phyloP scores from a whole-genome alignment of 2,113 vertebrate species.

The Macquaria ambigua region DNA sequence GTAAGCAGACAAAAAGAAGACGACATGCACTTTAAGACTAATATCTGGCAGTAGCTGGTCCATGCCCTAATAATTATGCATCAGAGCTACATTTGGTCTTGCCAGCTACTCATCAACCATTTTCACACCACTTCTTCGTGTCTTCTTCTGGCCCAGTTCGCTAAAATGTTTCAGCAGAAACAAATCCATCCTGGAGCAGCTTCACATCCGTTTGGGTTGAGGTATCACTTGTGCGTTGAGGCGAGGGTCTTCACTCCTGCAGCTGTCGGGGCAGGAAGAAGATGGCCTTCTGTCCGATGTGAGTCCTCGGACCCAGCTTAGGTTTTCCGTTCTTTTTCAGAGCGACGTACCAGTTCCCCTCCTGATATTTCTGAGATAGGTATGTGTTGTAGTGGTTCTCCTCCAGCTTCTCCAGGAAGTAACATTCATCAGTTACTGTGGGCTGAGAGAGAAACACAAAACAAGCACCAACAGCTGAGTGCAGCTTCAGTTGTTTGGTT shows the following conservation, averaged over 20 bases:
- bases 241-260: slow-evolving; percentile 58
- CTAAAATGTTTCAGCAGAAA: not conserved
- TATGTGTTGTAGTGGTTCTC: slow-evolving; percentile 98
- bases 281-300: slow-evolving; percentile 93
- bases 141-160: not conserved
- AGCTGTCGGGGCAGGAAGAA: slow-evolving; percentile 92
- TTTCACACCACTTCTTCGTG: not conserved
- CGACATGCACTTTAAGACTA: too few species aligned
- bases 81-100: not conserved
- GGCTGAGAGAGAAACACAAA: slow-evolving; percentile 79
- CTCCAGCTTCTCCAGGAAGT: slow-evolving; percentile 92
- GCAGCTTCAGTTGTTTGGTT: not conserved
- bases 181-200: not conserved
- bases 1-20: not conserved
- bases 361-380: slow-evolving; percentile 86
- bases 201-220: not conserved
- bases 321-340: slow-evolving; percentile 94
- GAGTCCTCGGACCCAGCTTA: slow-evolving; percentile 91
- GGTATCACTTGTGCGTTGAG: not conserved
- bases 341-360: slow-evolving; percentile 92
- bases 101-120: not conserved
- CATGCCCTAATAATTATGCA: not conserved
- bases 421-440: slow-evolving; percentile 89
- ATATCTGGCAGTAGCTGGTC: not conserved
- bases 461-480: not conserved